Percentiles rank a stretch among this genome's conserved stretches.
These are phyloP conservation scores for Myiagra hebetior DNA, from an alignment of 2,113 vertebrate species.

Conservation along the genomic window DNA sequence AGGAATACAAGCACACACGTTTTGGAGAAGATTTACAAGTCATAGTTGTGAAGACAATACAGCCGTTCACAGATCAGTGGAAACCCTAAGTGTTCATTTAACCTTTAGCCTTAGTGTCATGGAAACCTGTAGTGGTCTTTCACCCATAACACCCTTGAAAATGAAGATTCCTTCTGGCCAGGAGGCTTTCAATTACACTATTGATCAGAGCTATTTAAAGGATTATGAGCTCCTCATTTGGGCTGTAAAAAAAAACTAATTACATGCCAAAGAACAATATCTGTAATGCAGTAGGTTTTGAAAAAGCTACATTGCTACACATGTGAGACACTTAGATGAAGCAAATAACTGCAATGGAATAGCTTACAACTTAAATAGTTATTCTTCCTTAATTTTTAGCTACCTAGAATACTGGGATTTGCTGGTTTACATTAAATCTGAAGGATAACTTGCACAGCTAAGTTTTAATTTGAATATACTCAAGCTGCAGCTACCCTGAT, in stretches of 20 bases:
- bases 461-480: not conserved
- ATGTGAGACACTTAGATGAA: not conserved
- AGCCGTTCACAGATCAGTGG: conserved; percentile 73
- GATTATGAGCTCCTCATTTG: conserved; percentile 74
- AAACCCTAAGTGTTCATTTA: conserved; percentile 80
- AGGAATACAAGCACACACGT: not conserved
- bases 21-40: conserved; percentile 71
- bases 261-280: conserved; percentile 30
- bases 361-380: not conserved
- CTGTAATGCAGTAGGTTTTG: conserved; percentile 2
- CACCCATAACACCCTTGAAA: conserved; percentile 65
- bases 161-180: conserved; percentile 68
- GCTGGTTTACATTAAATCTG: not conserved
- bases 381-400: not conserved
- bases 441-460: not conserved
- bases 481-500: not conserved
- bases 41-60: conserved; percentile 42
- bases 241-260: conserved; percentile 65
- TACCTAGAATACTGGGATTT: not conserved
- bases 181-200: conserved; percentile 74
- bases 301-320: not conserved
- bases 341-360: not conserved
- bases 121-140: conserved; percentile 71
- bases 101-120: conserved; percentile 72
- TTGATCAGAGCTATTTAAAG: conserved; percentile 75